Evolutionary conservation across 2,888 invertebrate genomes (phyloP).

Genomic region (Acleris literana): DNA sequence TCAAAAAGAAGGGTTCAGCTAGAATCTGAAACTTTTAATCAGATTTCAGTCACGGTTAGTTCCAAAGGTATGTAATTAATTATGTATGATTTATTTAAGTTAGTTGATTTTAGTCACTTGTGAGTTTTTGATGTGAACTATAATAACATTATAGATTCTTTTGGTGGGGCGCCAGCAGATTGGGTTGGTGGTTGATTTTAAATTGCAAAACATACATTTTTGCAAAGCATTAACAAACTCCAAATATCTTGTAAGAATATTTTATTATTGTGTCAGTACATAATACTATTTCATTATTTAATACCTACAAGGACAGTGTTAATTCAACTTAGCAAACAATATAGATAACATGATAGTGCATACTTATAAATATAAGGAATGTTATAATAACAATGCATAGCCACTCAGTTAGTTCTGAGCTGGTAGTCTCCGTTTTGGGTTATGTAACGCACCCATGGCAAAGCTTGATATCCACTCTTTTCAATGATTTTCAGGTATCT

Average conservation of each 20-base stretch:
- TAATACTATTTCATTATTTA: constrained; percentile 59
- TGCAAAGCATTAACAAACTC: no score
- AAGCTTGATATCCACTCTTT: constrained; percentile 98
- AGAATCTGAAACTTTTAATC: no score
- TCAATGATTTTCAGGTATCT: constrained; percentile 99
- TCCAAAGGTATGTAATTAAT: no score
- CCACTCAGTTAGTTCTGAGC: constrained; percentile 92
- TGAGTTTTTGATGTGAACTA: no score
- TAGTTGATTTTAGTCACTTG: no score
- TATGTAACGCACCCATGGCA: constrained; percentile 99
- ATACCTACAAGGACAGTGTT: constrained; percentile 58
- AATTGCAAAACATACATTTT: no score
- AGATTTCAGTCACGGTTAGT: no score
- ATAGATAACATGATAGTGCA: constrained; percentile 55
- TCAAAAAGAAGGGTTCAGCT: no score
- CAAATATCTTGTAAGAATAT: constrained; percentile 50
- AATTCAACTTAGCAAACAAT: constrained; percentile 63
- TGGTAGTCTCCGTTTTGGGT: constrained; percentile 99
- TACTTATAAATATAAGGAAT: constrained; percentile 56
- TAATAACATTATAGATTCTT: no score
- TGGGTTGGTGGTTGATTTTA: no score
- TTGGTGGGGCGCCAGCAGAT: no score
- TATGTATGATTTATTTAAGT: no score
- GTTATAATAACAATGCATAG: constrained; percentile 49
- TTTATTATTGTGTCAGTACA: constrained; percentile 66